Evolutionary conservation across 2,888 invertebrate genomes (phyloP), one percentile per base, ranked within the genome.

Genomic region (Aleiodes leptofemur): DNA sequence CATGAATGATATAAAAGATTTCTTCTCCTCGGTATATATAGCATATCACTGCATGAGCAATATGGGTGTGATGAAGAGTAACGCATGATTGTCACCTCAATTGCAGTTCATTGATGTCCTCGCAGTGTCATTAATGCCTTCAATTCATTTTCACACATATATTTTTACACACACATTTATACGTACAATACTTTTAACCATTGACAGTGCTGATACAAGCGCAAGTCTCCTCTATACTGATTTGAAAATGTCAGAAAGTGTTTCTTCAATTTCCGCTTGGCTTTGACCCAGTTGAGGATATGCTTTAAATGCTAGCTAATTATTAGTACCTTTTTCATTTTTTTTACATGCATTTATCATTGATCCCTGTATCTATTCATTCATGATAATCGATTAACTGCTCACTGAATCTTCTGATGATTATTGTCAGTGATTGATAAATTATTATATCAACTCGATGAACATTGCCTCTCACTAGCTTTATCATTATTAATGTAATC

Each of bases 31-130:
- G 51, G 1, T 38, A 38, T 38, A 38, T 38, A 8, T 7, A 3
- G 3, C 8, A 1, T 38, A 38, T 7, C 3, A 38, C 4, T 34
- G 34, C 1, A 43, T 43, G 43, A 43, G 9, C 43, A 9, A 43
- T 43, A 75, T 69, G 72, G 64, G 72, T 75, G 81, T 82, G 80
- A 83, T 83, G 82, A 84, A 83, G 85, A 83, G 86, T 86, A 86
- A 84, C 84, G 82, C 85, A 83, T 86, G 86, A 87, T 87, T 86
- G 85, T 83, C 86, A 84, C 83, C 84, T 87, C 86, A 86, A 87
- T 87, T 87, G 86, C 84, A 82, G 82, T 83, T 86, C 87, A 85
- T 86, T 87, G 85, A 82, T 84, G 80, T 81, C 83, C 85, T 80
- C 82, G 78, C 78, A 78, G 75, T 82, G 82, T 79, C 80, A 80